A percentile compares a stretch with the other conserved stretches of the same genome.
phyloP scores from a whole-genome alignment of 2,888 invertebrate species.

The Julus scanicus region DNA sequence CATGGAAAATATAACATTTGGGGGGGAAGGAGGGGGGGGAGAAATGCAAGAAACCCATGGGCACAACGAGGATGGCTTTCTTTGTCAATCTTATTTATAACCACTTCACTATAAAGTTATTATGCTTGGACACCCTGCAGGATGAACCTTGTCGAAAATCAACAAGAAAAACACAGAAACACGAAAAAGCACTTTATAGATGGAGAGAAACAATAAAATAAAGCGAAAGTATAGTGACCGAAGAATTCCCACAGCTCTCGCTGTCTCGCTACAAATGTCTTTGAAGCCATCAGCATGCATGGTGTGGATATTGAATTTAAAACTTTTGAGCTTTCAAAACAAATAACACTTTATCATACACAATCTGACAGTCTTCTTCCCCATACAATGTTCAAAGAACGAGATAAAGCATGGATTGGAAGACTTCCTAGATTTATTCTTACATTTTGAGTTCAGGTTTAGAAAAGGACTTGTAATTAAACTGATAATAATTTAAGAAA shows the following conservation, averaged over 20 bases:
- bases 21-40: too few species aligned
- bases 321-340: slow-evolving; percentile 26
- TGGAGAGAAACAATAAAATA: slow-evolving; percentile 33
- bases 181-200: slow-evolving; percentile 33
- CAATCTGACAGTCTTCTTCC: background rate
- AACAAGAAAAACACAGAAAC: slow-evolving; percentile 17
- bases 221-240: slow-evolving; percentile 21
- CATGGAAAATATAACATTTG: background rate
- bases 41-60: too few species aligned
- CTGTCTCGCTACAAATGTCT: background rate
- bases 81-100: slow-evolving; percentile 23
- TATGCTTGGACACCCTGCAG: slow-evolving; percentile 17
- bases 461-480: too few species aligned
- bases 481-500: too few species aligned
- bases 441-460: too few species aligned
- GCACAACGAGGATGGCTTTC: slow-evolving; percentile 24
- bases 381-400: too few species aligned
- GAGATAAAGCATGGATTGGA: too few species aligned
- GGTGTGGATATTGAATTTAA: background rate
- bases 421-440: too few species aligned
- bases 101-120: slow-evolving; percentile 22
- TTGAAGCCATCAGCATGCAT: background rate
- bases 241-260: slow-evolving; percentile 20
- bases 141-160: slow-evolving; percentile 13
- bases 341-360: background rate